Evolutionary conservation across 1,140 invertebrate genomes (phyloP), one percentile per base, ranked within the genome.

Genomic region (Ganaspis sp.): DNA sequence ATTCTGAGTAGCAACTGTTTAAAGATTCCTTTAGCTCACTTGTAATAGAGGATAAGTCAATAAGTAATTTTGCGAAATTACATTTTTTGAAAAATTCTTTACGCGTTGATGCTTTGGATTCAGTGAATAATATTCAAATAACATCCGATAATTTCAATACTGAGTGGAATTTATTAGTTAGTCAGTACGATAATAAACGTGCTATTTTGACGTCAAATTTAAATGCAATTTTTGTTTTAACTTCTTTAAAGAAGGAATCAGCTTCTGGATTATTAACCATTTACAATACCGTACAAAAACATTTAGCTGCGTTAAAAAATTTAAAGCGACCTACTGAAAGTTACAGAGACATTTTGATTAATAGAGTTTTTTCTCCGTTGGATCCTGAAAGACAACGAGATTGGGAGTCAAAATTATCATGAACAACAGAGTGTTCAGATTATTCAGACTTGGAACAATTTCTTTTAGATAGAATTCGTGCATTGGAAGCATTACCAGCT

Each of bases 341-440:
- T 49, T 49, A 49, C 8, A 49, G 45, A 8, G 45, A 49, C 3
- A 49, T 49, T 49, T 49, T 49, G n/a, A 49, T 49, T 49, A n/a
- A 45, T n/a, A 45, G 42, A 45, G 4, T 45, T 45, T 15, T 45
- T 45, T 49, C 15, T 17, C 17, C 17, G 45, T 49, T 49, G 17
- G 45, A 49, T 49, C 45, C 45, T 0, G 17, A n/a, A 6, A 49
- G 2, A n/a, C 45, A 49, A 17, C 45, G 45, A 49, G 45, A 49
- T 49, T 49, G 45, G 45, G 45, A 49, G 45, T 49, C 17, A 49
- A 49, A 49, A 49, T 49, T 49, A 15, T 49, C 45, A 49, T 49
- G 15, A n/a, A 17, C 45, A 49, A 49, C n/a, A 4, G 45, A 49
- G 17, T 49, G 45, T 49, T n/a, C 45, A n/a, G 45, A 1, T n/a